Percentiles rank a stretch among this genome's conserved stretches.
Conservation (phyloP, 2,888 invertebrate genomes). For the Taphrorychus bicolor region DNA sequence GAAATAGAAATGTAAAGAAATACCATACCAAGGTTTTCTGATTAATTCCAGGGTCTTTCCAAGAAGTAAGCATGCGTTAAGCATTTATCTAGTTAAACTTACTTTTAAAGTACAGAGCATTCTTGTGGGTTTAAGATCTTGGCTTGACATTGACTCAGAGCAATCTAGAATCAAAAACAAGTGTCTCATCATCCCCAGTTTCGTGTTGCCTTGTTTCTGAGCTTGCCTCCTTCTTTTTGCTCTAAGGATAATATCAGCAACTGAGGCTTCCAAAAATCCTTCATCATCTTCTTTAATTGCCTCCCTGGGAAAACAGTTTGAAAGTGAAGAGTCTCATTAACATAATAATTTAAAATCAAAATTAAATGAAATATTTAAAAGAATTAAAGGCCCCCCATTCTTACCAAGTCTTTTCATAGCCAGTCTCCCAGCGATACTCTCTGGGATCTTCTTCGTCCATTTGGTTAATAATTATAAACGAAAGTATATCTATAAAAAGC, state of each 20-base stretch:
- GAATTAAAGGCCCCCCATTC: constrained; percentile 15
- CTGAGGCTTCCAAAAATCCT: constrained; percentile 88
- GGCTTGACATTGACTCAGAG: constrained; percentile 93
- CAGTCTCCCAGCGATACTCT: constrained; percentile 94
- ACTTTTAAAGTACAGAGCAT: constrained; percentile 89
- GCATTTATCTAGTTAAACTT: too few relatives aligned
- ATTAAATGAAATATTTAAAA: neutral
- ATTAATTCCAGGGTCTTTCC: too few relatives aligned
- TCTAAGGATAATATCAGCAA: constrained; percentile 90
- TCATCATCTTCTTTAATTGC: constrained; percentile 96
- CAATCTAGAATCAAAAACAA: constrained; percentile 90
- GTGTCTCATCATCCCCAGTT: constrained; percentile 99
- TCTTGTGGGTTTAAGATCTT: constrained; percentile 94
- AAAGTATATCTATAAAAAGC: neutral
- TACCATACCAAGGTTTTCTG: too few relatives aligned
- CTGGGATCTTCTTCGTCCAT: constrained; percentile 86
- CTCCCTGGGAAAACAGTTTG: constrained; percentile 74
- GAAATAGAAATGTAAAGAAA: too few relatives aligned
- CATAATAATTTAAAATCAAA: too few relatives aligned
- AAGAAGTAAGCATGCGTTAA: too few relatives aligned
- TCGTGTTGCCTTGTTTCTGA: constrained; percentile 76
- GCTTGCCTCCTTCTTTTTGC: constrained; percentile 82
- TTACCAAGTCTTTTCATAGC: constrained; percentile 94
- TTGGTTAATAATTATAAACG: too few relatives aligned
- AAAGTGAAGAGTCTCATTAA: neutral